These are phyloP conservation scores for Rhea americana DNA, from an alignment of 2,113 vertebrate species.

Conservation along the genomic window DNA sequence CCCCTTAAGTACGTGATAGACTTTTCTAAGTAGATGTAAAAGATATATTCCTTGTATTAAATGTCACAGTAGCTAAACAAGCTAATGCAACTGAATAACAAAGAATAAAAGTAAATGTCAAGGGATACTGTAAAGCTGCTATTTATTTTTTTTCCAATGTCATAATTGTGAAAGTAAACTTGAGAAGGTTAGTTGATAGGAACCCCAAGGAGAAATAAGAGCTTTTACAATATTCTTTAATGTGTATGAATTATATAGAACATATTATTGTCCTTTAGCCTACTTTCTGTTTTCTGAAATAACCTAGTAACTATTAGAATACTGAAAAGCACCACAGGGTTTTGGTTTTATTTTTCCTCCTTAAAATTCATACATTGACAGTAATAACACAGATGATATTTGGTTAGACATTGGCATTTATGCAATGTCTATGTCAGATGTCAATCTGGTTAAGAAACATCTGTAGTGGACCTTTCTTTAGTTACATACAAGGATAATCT, in stretches of 20 bases:
- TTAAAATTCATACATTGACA: background rate
- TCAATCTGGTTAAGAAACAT: background rate
- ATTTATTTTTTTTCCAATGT: slow-evolving; percentile 51
- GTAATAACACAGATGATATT: background rate
- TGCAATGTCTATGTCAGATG: background rate
- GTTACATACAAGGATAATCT: background rate
- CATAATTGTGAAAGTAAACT: slow-evolving; percentile 60
- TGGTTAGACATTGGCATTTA: background rate
- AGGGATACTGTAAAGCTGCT: slow-evolving; percentile 40
- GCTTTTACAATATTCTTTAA: background rate
- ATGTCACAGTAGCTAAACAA: slow-evolving; percentile 71
- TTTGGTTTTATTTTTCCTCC: background rate
- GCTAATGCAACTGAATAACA: slow-evolving; percentile 58
- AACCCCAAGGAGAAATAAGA: slow-evolving; percentile 25
- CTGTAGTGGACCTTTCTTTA: background rate
- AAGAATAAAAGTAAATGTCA: slow-evolving; percentile 69
- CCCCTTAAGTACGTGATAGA: slow-evolving; percentile 51
- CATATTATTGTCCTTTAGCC: background rate
- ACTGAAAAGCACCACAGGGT: background rate
- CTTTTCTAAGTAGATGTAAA: slow-evolving; percentile 51
- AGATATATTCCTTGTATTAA: slow-evolving; percentile 58
- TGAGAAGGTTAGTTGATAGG: slow-evolving; percentile 37
- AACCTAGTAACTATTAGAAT: background rate
- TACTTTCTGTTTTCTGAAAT: background rate
- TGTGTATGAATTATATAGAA: background rate